Evolutionary conservation across 2,113 vertebrate species (phyloP).

Genomic region (Pollachius pollachius): DNA sequence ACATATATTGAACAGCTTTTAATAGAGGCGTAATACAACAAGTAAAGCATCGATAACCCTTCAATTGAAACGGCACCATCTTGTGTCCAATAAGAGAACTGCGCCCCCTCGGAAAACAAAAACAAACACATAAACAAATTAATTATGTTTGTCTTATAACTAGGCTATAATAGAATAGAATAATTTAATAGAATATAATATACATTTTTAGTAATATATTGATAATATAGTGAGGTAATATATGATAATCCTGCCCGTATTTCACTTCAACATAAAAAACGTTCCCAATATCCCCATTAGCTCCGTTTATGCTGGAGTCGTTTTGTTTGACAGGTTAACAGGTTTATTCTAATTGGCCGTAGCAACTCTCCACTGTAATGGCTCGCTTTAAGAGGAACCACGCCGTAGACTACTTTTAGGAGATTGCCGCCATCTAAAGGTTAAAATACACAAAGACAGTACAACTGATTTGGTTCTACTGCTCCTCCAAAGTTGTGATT

Average conservation of each 20-base stretch:
- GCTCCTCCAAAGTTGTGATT: too few relatives aligned
- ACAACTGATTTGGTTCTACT: too few relatives aligned
- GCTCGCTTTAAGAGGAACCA: too few relatives aligned
- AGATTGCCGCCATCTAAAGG: too few relatives aligned
- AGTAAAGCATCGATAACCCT: neutral
- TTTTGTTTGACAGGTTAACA: too few relatives aligned
- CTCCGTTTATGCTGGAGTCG: too few relatives aligned
- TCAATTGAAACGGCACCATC: constrained; percentile 47
- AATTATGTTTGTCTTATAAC: neutral
- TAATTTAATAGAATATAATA: neutral
- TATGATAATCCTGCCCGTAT: neutral
- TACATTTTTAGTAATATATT: neutral
- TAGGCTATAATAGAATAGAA: neutral
- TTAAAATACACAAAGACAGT: too few relatives aligned
- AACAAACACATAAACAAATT: neutral
- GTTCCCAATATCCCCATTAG: neutral
- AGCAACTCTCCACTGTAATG: too few relatives aligned
- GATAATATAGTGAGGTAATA: neutral
- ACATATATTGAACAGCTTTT: neutral
- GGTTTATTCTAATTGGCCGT: too few relatives aligned
- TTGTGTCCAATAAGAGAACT: constrained; percentile 31
- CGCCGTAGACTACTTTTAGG: too few relatives aligned
- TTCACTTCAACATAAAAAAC: neutral
- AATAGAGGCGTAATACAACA: neutral
- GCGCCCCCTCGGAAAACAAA: constrained; percentile 2